Evolutionary conservation across 2,113 vertebrate species (phyloP).

Genomic region (Gulo gulo): DNA sequence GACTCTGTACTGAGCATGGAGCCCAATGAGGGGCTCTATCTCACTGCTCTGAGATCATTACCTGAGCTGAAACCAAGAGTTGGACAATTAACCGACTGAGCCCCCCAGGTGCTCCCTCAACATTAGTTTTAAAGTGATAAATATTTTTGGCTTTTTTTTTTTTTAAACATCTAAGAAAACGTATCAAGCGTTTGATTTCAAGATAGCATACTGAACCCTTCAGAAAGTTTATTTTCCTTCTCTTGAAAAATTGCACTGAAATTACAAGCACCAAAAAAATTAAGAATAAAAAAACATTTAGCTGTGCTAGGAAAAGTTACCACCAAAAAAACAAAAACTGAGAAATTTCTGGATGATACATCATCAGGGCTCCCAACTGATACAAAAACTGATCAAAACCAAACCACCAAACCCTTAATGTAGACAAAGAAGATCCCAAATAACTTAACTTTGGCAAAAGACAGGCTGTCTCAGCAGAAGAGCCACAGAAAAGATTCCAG

Average conservation of each 20-base stretch:
- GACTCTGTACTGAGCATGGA: background rate
- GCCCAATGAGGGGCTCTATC: background rate
- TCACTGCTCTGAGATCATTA: background rate
- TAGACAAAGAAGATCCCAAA: background rate
- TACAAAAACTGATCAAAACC: background rate
- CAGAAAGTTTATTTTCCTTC: background rate
- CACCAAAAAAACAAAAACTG: background rate
- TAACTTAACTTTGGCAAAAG: background rate
- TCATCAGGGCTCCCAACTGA: background rate
- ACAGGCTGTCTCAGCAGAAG: background rate
- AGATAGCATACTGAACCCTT: background rate
- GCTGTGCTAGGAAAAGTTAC: background rate
- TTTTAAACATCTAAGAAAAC: background rate
- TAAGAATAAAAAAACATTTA: background rate
- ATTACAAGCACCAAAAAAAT: background rate
- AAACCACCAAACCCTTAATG: background rate
- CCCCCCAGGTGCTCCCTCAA: background rate
- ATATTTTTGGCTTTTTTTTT: background rate
- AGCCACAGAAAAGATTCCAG: background rate
- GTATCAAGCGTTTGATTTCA: slow-evolving; percentile 1
- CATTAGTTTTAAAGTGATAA: background rate
- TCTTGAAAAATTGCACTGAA: slow-evolving; percentile 11
- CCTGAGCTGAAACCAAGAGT: background rate
- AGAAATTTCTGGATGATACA: background rate
- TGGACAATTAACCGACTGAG: background rate